Conservation (phyloP, 2,888 invertebrate species). For the Diaprepes abbreviatus region DNA sequence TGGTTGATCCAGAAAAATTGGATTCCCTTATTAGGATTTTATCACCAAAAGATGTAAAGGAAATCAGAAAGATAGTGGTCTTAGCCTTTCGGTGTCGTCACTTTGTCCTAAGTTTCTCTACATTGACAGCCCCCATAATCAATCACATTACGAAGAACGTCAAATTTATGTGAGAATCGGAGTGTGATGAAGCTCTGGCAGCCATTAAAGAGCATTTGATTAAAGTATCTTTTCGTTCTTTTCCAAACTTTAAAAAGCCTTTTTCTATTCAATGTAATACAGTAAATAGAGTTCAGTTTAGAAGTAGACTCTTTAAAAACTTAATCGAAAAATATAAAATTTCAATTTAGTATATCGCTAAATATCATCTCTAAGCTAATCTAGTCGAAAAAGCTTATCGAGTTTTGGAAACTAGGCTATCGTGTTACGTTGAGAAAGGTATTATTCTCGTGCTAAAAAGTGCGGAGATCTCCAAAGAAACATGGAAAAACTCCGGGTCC, state of each 20-base stretch:
- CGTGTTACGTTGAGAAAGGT: too few species aligned
- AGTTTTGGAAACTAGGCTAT: too few species aligned
- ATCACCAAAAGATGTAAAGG: constrained; percentile 32
- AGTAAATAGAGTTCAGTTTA: too few species aligned
- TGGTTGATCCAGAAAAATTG: constrained; percentile 52
- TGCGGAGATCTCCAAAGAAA: too few species aligned
- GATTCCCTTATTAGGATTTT: constrained; percentile 48
- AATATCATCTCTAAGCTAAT: too few species aligned
- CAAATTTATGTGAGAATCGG: constrained; percentile 44
- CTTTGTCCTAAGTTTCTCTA: constrained; percentile 34
- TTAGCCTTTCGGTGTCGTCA: constrained; percentile 42
- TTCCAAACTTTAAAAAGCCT: constrained; percentile 36
- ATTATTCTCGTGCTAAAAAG: too few species aligned
- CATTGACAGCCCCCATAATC: constrained; percentile 17
- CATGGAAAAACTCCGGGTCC: too few species aligned
- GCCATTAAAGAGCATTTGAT: constrained; percentile 47
- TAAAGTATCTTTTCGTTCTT: constrained; percentile 50
- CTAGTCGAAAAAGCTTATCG: too few species aligned
- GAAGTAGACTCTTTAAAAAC: too few species aligned
- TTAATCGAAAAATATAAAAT: too few species aligned
- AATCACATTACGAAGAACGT: constrained; percentile 2
- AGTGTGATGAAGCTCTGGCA: constrained; percentile 45
- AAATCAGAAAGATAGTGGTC: constrained; percentile 39
- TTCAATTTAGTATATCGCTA: too few species aligned
- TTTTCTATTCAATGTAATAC: too few species aligned